phyloP scores from a whole-genome alignment of 1,140 invertebrate species.

The Lycorma delicatula region DNA sequence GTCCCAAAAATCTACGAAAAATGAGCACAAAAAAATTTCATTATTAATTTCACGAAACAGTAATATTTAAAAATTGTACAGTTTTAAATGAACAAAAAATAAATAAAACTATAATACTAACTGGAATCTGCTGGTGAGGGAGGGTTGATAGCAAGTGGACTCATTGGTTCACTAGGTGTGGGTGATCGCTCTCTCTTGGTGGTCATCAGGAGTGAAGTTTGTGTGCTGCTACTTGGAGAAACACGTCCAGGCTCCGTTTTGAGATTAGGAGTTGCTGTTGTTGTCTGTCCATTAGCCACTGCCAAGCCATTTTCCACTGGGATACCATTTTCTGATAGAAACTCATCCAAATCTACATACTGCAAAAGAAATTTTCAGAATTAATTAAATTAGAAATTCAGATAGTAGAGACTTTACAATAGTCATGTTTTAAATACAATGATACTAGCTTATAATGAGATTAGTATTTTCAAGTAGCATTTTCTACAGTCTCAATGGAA shows the following conservation, averaged over 20 bases:
- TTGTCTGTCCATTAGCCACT: constrained; percentile 42
- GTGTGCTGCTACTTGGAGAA: constrained; percentile 17
- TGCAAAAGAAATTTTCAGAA: constrained; percentile 47
- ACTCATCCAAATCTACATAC: constrained; percentile 95
- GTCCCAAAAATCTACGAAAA: too few species aligned
- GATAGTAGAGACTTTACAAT: too few species aligned
- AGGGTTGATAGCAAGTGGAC: constrained; percentile 74
- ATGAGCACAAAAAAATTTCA: too few species aligned
- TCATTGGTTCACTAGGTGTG: constrained; percentile 69
- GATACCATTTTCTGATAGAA: constrained; percentile 87
- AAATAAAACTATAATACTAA: too few species aligned
- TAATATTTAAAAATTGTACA: too few species aligned
- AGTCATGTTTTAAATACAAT: too few species aligned
- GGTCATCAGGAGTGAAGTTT: constrained; percentile 12
- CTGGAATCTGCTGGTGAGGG: constrained; percentile 79
- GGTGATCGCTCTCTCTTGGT: constrained; percentile 68
- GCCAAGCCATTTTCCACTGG: constrained; percentile 63
- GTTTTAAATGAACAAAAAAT: too few species aligned
- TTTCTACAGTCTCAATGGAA: too few species aligned
- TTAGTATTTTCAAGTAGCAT: too few species aligned
- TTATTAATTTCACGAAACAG: too few species aligned
- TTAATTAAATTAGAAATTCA: too few species aligned
- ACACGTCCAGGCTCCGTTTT: constrained; percentile 21
- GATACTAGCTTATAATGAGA: too few species aligned
- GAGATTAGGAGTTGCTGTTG: constrained; percentile 35